phyloP scores from a whole-genome alignment of 2,797 vertebrate genomes.

The Hoplostethus mediterraneus region DNA sequence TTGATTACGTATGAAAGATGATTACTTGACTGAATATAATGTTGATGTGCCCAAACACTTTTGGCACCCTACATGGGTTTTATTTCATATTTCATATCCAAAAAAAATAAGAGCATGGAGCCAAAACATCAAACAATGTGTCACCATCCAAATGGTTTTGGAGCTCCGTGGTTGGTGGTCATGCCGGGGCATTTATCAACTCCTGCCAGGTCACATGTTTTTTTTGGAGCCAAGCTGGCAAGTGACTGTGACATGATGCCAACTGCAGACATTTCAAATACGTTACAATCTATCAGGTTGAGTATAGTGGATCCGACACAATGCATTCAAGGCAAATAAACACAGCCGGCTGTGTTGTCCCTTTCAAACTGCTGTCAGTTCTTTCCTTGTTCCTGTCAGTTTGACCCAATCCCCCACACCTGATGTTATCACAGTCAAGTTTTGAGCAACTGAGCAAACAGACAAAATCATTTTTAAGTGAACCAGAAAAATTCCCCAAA shows the following conservation, averaged over 20 bases:
- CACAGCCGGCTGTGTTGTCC: too few relatives aligned
- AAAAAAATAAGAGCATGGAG: background rate
- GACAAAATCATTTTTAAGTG: background rate
- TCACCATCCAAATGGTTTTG: background rate
- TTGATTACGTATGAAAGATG: too few relatives aligned
- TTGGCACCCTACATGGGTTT: background rate
- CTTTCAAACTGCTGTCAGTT: too few relatives aligned
- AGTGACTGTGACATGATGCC: conserved; percentile 15
- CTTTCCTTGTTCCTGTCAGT: too few relatives aligned
- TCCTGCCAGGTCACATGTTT: conserved; percentile 41
- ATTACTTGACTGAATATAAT: too few relatives aligned
- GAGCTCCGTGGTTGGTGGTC: background rate
- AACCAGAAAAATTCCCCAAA: too few relatives aligned
- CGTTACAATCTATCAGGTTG: too few relatives aligned
- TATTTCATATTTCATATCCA: background rate
- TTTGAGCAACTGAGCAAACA: background rate
- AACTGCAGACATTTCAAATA: conserved; percentile 1
- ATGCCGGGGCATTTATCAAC: background rate
- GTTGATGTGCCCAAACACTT: too few relatives aligned
- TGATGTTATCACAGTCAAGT: background rate
- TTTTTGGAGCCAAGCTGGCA: conserved; percentile 20
- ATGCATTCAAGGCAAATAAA: too few relatives aligned
- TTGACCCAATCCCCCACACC: conserved; percentile 1
- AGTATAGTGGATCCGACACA: too few relatives aligned
- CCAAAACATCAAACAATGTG: too few relatives aligned